Percentiles rank a stretch among this genome's conserved stretches.
These are phyloP conservation scores for Tichodroma muraria DNA, from an alignment of 2,113 vertebrate species.

Conservation along the genomic window DNA sequence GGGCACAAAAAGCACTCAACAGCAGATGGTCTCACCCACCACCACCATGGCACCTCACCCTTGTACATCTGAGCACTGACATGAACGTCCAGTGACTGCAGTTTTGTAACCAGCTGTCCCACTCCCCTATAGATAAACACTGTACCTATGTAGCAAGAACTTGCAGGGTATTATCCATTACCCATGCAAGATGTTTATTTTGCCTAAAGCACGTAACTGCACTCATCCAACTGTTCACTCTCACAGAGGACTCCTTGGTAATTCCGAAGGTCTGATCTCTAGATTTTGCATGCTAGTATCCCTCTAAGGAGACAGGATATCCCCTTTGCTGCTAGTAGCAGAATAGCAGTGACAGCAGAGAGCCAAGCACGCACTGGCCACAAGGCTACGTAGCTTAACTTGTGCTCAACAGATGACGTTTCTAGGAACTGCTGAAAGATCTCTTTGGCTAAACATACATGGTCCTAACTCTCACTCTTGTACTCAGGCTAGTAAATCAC, in stretches of 20 bases:
- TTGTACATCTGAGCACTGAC: not conserved
- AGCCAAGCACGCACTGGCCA: not conserved
- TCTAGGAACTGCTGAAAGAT: not conserved
- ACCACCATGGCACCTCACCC: not conserved
- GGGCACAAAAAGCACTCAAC: not conserved
- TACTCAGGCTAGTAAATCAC: not conserved
- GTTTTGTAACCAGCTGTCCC: not conserved
- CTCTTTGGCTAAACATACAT: not conserved
- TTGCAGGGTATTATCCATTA: not conserved
- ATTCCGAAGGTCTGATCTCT: not conserved
- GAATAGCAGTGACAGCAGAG: not conserved
- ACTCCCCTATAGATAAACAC: not conserved
- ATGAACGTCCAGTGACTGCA: not conserved
- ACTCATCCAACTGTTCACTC: not conserved
- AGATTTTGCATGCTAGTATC: not conserved
- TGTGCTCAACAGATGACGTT: not conserved
- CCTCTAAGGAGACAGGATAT: not conserved
- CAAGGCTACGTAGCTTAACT: not conserved
- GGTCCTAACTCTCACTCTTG: not conserved
- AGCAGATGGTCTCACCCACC: not conserved
- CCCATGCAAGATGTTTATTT: not conserved
- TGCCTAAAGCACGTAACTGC: not conserved
- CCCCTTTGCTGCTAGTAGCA: not conserved
- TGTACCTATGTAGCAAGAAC: not conserved
- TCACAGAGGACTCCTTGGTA: not conserved